Base-by-base conservation (phyloP, 2,797 vertebrate species). In the Loris lydekkerianus region DNA sequence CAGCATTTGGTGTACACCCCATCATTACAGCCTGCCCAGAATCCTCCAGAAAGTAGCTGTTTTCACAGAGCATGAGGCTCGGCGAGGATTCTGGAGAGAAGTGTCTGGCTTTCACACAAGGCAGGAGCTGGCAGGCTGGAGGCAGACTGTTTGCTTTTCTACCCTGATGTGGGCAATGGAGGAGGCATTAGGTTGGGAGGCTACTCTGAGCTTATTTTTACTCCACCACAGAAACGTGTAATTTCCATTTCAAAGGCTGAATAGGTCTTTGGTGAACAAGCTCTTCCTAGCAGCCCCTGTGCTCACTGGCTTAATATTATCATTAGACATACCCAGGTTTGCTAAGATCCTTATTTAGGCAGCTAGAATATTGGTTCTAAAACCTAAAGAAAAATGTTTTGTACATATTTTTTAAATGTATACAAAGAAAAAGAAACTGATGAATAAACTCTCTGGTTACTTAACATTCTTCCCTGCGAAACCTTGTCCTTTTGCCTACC, bases 51-150 rank as follows among this genome's bases (percentile, higher is more conserved):
- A 96, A 97, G 89, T 53, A 93, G 23, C 63, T 85, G 20, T 92
- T 95, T 96, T 94, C 96, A 95, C 85, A 83, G 91, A 97, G 92
- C 80, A 70, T 80, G 85, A 80, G 84, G 25, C 56, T 76, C 83
- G 95, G 65, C 86, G 87, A 34, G 70, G 67, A 93, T 92, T 91
- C 72, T 34, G 23, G 37, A 93, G 18, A 56, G 60, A 95, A 78
- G 60, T 78, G 34, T 27, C 80, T 91, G 49, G 76, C 49, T 94
- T 94, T 85, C 75, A 86, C 21, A 37, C 27, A 67, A 77, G 46
- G 29, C 63, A 61, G 70, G 25, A 29, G 53, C 67, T 84, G 53
- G 49, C 37, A 78, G 65, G 27, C 61, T 37, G 2, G 1, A 56
- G 70, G 61, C 46, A 56, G 15, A n/a, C 27, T 60, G 70, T 78